These are phyloP conservation scores for Nycticryphes semicollaris DNA, from an alignment of 2,113 vertebrate genomes.

Conservation along the genomic window DNA sequence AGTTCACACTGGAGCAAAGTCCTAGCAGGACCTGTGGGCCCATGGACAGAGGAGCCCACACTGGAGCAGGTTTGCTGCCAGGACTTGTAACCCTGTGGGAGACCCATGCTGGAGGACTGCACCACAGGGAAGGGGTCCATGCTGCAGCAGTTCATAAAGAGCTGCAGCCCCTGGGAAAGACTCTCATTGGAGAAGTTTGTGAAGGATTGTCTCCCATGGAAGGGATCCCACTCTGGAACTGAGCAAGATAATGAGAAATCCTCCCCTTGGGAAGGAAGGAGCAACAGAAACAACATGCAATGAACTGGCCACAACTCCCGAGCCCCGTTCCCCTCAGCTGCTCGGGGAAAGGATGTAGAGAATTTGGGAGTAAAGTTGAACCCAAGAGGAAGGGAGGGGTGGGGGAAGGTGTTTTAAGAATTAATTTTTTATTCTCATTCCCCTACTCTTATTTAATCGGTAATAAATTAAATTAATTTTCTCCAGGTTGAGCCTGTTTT, in stretches of 20 bases:
- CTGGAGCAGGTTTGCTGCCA: background rate
- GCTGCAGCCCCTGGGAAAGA: background rate
- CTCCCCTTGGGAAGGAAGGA: background rate
- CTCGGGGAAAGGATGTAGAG: background rate
- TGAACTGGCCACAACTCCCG: background rate
- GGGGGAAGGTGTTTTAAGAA: background rate
- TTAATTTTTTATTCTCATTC: background rate
- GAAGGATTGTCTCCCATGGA: background rate
- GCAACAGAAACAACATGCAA: background rate
- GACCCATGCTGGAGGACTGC: background rate
- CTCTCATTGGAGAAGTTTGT: background rate
- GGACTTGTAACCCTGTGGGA: background rate
- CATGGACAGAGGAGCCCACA: background rate
- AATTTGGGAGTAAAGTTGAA: background rate
- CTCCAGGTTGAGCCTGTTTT: background rate
- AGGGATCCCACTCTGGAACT: background rate
- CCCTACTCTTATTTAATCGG: background rate
- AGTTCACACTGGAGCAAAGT: background rate
- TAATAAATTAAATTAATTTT: background rate
- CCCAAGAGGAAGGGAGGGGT: background rate
- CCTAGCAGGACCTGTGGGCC: background rate
- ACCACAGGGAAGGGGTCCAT: background rate
- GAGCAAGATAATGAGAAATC: background rate
- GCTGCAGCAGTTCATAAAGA: background rate
- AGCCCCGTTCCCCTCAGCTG: background rate